A percentile compares a stretch with the other conserved stretches of the same genome.
Evolutionary conservation across 2,113 vertebrate genomes (phyloP).

Genomic region (Brienomyrus brachyistius): DNA sequence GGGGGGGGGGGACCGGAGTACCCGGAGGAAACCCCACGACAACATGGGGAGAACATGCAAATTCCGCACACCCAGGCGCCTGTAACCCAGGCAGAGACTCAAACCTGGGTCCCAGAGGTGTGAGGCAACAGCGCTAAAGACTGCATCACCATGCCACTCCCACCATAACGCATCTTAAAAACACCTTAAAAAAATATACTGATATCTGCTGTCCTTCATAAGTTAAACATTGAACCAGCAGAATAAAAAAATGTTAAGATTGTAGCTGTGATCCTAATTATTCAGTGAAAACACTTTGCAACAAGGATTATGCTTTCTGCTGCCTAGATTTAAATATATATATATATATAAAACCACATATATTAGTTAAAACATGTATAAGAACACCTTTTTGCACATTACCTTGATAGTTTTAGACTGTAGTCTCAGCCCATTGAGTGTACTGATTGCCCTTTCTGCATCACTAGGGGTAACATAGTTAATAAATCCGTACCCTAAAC

Average conservation of each 20-base stretch:
- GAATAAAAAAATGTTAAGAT: slow-evolving; percentile 22
- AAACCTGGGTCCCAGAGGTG: no score
- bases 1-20: no score
- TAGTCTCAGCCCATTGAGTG: slow-evolving; percentile 96
- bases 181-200: slow-evolving; percentile 12
- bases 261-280: background rate
- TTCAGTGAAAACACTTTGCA: slow-evolving; percentile 18
- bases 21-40: no score
- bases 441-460: slow-evolving; percentile 98
- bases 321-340: slow-evolving; percentile 47
- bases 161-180: no score
- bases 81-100: no score
- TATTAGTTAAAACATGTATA: slow-evolving; percentile 57
- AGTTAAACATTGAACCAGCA: slow-evolving; percentile 21
- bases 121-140: no score
- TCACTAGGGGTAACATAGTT: slow-evolving; percentile 98
- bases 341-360: slow-evolving; percentile 44
- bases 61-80: no score
- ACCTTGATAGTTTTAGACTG: slow-evolving; percentile 99
- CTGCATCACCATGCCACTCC: no score
- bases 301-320: slow-evolving; percentile 26
- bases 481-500: slow-evolving; percentile 99
- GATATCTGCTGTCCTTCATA: background rate
- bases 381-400: slow-evolving; percentile 72
- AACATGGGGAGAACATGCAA: no score